A percentile compares a stretch with the other conserved stretches of the same genome.
Evolutionary conservation across 1,140 invertebrate species (phyloP).

Genomic region (Pachypeltis micranthus): DNA sequence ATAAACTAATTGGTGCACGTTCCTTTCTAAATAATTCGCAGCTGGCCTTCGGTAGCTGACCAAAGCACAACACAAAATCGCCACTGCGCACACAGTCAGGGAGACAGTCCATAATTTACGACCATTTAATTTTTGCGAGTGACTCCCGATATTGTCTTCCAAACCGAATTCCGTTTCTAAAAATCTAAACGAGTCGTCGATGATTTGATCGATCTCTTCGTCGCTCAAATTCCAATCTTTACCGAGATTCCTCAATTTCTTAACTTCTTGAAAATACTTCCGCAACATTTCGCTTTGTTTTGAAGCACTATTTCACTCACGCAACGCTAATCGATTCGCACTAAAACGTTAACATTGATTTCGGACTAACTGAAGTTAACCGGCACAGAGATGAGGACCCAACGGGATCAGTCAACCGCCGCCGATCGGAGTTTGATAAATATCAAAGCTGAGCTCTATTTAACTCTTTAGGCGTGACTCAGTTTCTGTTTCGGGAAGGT

Average conservation of each 20-base stretch:
- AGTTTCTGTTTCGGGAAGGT: no score
- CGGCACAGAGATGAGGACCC: no score
- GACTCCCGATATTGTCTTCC: not conserved
- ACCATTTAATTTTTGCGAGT: not conserved
- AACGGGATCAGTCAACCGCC: no score
- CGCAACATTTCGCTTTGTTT: not conserved
- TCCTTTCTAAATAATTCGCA: constrained; percentile 43
- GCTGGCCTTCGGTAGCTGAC: constrained; percentile 32
- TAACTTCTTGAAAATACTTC: constrained; percentile 23
- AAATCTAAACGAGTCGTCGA: constrained; percentile 38
- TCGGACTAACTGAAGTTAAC: no score
- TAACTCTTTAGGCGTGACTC: no score
- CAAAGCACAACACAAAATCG: constrained; percentile 1
- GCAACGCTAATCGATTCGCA: no score
- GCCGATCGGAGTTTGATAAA: no score
- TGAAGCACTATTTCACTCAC: no score
- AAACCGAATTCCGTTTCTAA: constrained; percentile 29
- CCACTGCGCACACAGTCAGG: not conserved
- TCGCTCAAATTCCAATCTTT: constrained; percentile 36
- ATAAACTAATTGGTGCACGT: constrained; percentile 56
- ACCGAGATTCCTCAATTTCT: constrained; percentile 32
- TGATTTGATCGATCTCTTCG: constrained; percentile 40
- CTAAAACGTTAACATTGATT: no score
- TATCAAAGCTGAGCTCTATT: no score
- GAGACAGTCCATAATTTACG: not conserved